phyloP scores from a whole-genome alignment of 1,140 invertebrate genomes.

The Saxidomus purpurata region DNA sequence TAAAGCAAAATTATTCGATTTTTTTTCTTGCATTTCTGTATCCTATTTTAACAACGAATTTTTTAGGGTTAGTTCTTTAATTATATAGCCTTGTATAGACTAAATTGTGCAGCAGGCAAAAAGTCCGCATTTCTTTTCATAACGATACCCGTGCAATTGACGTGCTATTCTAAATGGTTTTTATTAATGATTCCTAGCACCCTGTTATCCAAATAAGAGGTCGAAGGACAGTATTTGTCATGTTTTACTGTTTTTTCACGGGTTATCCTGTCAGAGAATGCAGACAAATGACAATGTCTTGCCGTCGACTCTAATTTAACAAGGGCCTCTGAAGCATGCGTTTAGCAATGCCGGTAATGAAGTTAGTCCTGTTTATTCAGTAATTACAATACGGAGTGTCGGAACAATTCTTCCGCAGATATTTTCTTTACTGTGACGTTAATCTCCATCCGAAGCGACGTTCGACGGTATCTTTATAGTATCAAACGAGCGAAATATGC shows the following conservation, averaged over 20 bases:
- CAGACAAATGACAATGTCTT: conserved; percentile 50
- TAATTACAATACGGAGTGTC: conserved; percentile 53
- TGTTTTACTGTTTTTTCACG: conserved; percentile 36
- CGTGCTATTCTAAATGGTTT: background rate
- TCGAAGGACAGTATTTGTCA: conserved; percentile 29
- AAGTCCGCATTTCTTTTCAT: too few relatives aligned
- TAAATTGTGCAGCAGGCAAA: too few relatives aligned
- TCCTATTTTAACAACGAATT: too few relatives aligned
- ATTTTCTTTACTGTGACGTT: conserved; percentile 45
- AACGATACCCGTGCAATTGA: too few relatives aligned
- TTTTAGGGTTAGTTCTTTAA: too few relatives aligned
- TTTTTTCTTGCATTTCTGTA: too few relatives aligned
- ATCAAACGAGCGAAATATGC: conserved; percentile 54
- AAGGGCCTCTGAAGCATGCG: conserved; percentile 26
- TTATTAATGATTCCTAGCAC: background rate
- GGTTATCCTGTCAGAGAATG: conserved; percentile 5
- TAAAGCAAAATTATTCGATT: too few relatives aligned
- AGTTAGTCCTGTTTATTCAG: conserved; percentile 43
- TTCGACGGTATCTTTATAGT: conserved; percentile 52
- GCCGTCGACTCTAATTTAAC: conserved; percentile 47
- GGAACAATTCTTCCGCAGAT: conserved; percentile 45
- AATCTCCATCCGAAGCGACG: conserved; percentile 50
- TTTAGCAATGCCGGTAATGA: conserved; percentile 7
- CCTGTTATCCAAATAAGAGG: conserved; percentile 27
- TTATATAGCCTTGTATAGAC: too few relatives aligned